Conservation (phyloP, 2,888 invertebrate genomes). For the Himalopsyche kuldschensis region DNA sequence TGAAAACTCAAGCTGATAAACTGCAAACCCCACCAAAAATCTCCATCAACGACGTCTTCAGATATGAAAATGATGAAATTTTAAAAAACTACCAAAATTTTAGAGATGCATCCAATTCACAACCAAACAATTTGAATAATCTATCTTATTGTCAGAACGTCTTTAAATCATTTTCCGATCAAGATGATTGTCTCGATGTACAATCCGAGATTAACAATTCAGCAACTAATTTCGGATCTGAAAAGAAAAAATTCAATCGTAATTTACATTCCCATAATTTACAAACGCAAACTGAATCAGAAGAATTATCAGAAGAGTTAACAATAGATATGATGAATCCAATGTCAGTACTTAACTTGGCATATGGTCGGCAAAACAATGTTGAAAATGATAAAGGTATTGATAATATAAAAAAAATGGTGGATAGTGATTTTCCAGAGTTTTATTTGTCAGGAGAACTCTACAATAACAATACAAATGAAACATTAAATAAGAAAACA, state of each 20-base stretch:
- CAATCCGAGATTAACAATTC: no score
- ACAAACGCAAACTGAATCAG: background rate
- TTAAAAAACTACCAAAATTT: slow-evolving; percentile 8
- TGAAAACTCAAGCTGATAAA: background rate
- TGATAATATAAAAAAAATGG: background rate
- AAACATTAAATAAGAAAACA: background rate
- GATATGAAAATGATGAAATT: slow-evolving; percentile 1
- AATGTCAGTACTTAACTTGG: slow-evolving; percentile 5
- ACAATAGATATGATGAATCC: slow-evolving; percentile 24
- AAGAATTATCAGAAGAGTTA: background rate
- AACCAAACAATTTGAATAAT: background rate
- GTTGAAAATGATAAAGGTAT: background rate
- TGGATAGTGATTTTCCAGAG: background rate
- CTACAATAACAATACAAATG: background rate
- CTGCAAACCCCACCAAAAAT: background rate
- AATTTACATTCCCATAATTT: background rate
- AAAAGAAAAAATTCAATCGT: background rate
- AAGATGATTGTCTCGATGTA: background rate
- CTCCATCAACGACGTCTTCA: slow-evolving; percentile 10
- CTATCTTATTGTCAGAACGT: background rate
- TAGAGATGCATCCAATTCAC: background rate
- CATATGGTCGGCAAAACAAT: background rate
- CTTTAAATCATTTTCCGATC: background rate
- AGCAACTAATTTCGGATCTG: no score
- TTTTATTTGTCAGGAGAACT: background rate